Conservation (phyloP, 2,797 vertebrate species). For the Phataginus tetradactyla region DNA sequence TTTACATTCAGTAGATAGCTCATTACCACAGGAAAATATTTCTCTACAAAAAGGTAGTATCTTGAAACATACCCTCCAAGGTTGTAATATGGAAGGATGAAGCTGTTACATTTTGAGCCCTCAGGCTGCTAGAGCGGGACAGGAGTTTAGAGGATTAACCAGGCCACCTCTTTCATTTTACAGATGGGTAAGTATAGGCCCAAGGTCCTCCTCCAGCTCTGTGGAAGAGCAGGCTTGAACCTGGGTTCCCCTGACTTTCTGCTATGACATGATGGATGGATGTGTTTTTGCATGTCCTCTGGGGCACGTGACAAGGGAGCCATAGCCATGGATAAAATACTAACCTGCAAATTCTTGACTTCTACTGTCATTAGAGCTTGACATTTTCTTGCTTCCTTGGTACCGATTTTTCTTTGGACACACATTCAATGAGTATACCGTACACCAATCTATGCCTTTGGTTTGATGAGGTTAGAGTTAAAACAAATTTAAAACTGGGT, state of each 20-base stretch:
- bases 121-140: background rate
- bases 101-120: background rate
- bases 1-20: background rate
- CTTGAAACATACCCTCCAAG: background rate
- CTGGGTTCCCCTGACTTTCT: background rate
- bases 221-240: background rate
- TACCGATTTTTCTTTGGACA: background rate
- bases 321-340: background rate
- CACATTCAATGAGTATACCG: background rate
- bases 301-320: background rate
- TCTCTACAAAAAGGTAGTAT: slow-evolving; percentile 4
- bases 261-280: background rate
- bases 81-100: background rate
- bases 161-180: background rate
- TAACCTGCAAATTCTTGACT: background rate
- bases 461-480: background rate
- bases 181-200: background rate
- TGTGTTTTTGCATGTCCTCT: background rate
- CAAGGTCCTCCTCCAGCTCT: background rate
- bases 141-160: background rate
- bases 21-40: background rate
- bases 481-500: slow-evolving; percentile 11
- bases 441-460: background rate
- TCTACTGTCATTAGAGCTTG: background rate
- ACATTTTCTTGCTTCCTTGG: background rate